Percentiles rank a stretch among this genome's conserved stretches.
phyloP scores from a whole-genome alignment of 2,888 invertebrate genomes.

The Meliscaeva auricollis region DNA sequence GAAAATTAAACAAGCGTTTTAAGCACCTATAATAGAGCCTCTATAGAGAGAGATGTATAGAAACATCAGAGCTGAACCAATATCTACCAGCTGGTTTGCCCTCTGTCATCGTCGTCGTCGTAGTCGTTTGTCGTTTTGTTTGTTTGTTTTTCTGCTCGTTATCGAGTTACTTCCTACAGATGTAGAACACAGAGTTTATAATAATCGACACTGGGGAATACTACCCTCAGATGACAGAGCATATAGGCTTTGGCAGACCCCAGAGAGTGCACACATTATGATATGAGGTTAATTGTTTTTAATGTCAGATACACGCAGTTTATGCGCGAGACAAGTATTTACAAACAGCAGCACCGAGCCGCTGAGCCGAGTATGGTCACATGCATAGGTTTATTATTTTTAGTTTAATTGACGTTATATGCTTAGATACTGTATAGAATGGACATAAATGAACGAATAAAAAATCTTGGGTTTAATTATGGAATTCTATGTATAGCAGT shows the following conservation, averaged over 20 bases:
- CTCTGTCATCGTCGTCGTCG: constrained; percentile 1
- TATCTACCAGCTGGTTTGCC: constrained; percentile 37
- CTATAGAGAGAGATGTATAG: not conserved
- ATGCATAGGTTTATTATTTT: not conserved
- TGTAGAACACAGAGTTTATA: constrained; percentile 41
- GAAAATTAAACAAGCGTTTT: constrained; percentile 39
- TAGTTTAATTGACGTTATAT: constrained; percentile 6
- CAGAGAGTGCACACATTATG: constrained; percentile 39
- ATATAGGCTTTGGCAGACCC: constrained; percentile 6
- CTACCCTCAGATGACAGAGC: not conserved
- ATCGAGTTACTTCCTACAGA: constrained; percentile 73
- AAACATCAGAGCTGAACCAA: constrained; percentile 9
- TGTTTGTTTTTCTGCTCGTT: constrained; percentile 41
- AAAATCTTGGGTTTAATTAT: constrained; percentile 6
- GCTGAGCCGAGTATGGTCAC: not conserved
- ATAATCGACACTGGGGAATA: constrained; percentile 6
- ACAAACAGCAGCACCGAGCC: constrained; percentile 3
- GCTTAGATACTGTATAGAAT: too few relatives aligned
- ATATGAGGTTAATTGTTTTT: constrained; percentile 75
- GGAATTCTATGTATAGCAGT: not conserved
- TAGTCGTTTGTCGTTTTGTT: constrained; percentile 35
- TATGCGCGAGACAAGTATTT: constrained; percentile 49
- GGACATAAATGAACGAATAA: not conserved
- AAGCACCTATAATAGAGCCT: constrained; percentile 33
- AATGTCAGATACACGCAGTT: constrained; percentile 63